These are phyloP conservation scores for Notothenia coriiceps DNA, from an alignment of 2,113 vertebrate species.

Conservation along the genomic window DNA sequence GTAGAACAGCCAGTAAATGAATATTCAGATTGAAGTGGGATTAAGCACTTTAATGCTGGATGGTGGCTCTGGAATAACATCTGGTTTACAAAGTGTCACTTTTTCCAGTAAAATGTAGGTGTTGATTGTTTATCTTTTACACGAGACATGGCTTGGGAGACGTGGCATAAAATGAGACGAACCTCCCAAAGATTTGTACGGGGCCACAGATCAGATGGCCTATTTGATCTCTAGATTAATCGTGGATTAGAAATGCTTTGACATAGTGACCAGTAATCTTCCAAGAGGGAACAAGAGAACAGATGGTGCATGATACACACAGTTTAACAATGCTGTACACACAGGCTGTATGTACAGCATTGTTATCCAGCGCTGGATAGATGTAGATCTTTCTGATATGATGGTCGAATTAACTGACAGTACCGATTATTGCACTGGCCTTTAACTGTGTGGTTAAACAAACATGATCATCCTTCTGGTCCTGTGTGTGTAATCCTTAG, in stretches of 20 bases:
- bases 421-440: neutral
- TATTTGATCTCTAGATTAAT: slow-evolving; percentile 74
- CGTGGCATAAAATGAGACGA: slow-evolving; percentile 1
- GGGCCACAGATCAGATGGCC: slow-evolving; percentile 49
- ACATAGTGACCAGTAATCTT: slow-evolving; percentile 78
- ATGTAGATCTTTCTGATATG: slow-evolving; percentile 8
- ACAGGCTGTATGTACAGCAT: neutral
- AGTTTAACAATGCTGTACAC: slow-evolving; percentile 38
- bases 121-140: neutral
- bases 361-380: slow-evolving; percentile 13
- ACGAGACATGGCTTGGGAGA: neutral
- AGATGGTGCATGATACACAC: slow-evolving; percentile 70
- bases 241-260: slow-evolving; percentile 73
- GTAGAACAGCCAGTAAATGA: slow-evolving; percentile 55
- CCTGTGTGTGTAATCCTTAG: too few relatives aligned
- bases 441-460: neutral
- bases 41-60: slow-evolving; percentile 34
- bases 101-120: neutral
- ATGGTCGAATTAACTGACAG: slow-evolving; percentile 16
- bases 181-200: slow-evolving; percentile 32
- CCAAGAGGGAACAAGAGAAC: slow-evolving; percentile 54
- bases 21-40: slow-evolving; percentile 42
- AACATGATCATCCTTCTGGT: too few relatives aligned
- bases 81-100: slow-evolving; percentile 4
- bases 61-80: neutral